Conservation (phyloP, 2,888 invertebrate species). For the Fragum fragum region DNA sequence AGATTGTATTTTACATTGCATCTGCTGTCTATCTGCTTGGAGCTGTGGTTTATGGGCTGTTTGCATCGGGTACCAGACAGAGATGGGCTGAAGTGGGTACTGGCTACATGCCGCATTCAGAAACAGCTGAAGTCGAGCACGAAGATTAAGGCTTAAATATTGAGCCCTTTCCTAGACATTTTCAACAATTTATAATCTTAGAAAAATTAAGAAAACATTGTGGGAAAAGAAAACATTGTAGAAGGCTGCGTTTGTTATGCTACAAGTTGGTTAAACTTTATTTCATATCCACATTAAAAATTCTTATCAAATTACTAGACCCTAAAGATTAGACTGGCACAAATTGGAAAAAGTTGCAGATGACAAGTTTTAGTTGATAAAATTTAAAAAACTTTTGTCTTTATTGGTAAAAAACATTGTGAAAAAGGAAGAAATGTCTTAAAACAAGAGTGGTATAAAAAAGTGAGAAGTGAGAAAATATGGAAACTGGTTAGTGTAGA, state of each 20-base stretch:
- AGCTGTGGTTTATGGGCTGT: conserved; percentile 93
- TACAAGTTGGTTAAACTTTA: too few relatives aligned
- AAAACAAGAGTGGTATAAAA: background rate
- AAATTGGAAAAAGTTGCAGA: background rate
- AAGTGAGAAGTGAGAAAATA: background rate
- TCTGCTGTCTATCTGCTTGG: conserved; percentile 94
- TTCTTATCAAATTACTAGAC: too few relatives aligned
- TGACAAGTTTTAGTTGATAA: background rate
- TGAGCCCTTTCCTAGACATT: too few relatives aligned
- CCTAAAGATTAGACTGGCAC: background rate
- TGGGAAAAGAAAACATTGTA: background rate
- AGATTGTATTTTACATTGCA: conserved; percentile 94
- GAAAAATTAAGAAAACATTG: background rate
- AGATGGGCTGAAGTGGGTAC: conserved; percentile 89
- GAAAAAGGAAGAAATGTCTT: background rate
- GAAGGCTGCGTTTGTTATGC: background rate
- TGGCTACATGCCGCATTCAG: conserved; percentile 80
- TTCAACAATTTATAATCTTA: too few relatives aligned
- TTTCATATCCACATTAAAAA: too few relatives aligned
- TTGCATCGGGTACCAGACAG: conserved; percentile 94
- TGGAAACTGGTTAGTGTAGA: too few relatives aligned
- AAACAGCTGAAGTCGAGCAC: conserved; percentile 36
- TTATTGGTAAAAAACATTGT: background rate
- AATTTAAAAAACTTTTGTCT: background rate
- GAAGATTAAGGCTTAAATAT: conserved; percentile 11